phyloP scores from a whole-genome alignment of 92 coral and sea anemone species.

The Phenganax subtilis region DNA sequence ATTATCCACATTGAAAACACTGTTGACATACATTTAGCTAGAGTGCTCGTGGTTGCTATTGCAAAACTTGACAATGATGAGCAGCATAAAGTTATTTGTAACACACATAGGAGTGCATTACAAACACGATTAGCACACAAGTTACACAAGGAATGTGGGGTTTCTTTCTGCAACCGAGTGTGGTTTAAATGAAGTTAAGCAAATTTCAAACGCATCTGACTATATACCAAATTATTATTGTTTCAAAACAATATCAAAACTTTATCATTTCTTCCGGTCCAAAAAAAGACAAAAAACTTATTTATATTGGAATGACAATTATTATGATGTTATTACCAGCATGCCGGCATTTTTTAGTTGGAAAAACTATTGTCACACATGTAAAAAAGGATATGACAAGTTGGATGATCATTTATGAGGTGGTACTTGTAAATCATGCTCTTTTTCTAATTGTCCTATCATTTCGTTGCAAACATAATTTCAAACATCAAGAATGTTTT shows the following conservation, averaged over 20 bases:
- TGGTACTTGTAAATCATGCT: no score
- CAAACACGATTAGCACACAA: no score
- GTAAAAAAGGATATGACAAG: conserved; percentile 63
- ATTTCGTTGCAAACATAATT: conserved; percentile 32
- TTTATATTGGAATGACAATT: no score
- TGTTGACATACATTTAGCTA: neutral
- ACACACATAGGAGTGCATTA: neutral
- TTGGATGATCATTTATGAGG: no score
- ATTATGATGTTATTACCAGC: no score
- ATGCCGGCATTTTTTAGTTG: no score
- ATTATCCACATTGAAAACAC: conserved; percentile 24
- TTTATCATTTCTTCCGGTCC: no score
- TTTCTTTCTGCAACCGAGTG: conserved; percentile 5
- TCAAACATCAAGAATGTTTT: conserved; percentile 31
- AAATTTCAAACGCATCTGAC: conserved; percentile 16
- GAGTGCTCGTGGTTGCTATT: conserved; percentile 31
- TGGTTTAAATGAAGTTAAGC: neutral
- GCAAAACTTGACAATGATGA: conserved; percentile 29
- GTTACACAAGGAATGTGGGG: conserved; percentile 22
- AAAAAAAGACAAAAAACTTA: no score
- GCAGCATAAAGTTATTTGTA: neutral
- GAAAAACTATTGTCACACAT: no score
- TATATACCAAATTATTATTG: no score
- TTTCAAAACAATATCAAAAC: no score
- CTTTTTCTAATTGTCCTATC: conserved; percentile 7